phyloP scores from a whole-genome alignment of 2,888 invertebrate genomes.

The Tenthredo amoena region DNA sequence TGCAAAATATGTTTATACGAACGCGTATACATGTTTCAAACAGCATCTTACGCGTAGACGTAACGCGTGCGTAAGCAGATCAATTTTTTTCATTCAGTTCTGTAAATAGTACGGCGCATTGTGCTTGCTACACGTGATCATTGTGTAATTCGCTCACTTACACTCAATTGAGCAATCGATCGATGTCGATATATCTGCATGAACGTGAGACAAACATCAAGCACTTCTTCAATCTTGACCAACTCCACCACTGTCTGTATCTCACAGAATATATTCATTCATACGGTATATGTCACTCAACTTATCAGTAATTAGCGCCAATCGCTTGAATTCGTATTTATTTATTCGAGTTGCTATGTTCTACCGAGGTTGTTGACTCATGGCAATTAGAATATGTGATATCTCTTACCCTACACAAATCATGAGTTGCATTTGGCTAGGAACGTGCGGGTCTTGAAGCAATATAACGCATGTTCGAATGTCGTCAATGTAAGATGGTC shows the following conservation, averaged over 20 bases:
- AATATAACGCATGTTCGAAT: too few relatives aligned
- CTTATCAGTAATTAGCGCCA: background rate
- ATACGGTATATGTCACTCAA: background rate
- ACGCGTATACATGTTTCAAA: too few relatives aligned
- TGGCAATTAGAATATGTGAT: background rate
- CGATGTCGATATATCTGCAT: constrained; percentile 8
- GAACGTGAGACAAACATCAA: background rate
- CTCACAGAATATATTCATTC: background rate
- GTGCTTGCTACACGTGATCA: background rate
- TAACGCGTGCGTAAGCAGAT: too few relatives aligned
- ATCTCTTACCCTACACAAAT: background rate
- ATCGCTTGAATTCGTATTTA: background rate
- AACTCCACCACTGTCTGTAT: background rate
- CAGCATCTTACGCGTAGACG: too few relatives aligned
- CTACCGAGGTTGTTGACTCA: background rate
- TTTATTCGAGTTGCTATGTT: background rate
- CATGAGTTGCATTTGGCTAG: background rate
- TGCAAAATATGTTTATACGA: background rate
- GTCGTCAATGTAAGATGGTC: too few relatives aligned
- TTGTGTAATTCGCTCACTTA: background rate
- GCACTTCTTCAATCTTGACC: background rate
- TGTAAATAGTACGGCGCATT: background rate
- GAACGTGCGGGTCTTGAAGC: background rate
- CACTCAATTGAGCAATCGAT: background rate
- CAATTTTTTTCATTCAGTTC: background rate